Base-by-base conservation (phyloP, 2,113 vertebrate species). In the Cariama cristata region DNA sequence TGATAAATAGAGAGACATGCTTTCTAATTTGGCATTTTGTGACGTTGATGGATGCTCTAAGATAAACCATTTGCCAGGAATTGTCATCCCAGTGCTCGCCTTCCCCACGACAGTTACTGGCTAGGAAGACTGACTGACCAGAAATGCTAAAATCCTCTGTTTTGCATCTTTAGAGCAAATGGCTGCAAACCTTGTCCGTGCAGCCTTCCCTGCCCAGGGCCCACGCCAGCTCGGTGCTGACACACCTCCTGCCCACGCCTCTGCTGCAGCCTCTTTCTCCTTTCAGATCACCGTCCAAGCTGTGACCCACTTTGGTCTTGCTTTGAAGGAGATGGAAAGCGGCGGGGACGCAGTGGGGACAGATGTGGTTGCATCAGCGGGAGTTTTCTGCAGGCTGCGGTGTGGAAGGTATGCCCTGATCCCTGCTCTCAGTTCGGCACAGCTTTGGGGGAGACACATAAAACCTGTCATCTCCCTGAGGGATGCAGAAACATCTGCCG, bases 231-330 rank as follows among this genome's bases (percentile, higher is more conserved):
- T 2, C 1, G 2, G 28, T 7, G 76, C 88, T 79, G 91, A 4
- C 50, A 4, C 59, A 5, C 76, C 76, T 44, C 71, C 81, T 49
- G 76, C 73, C 56, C 1, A 0, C 3, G 2, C 6, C n/a, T 24
- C 30, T 16, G 60, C 87, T 6, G 38, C 79, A 24, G 35, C 12
- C 0, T 8, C 35, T 0, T 4, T 27, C 64, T 35, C 28, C 75
- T 4, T 4, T 7, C 3, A 4, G 55, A 11, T 23, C 33, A 5
- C 55, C 2, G 0, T 3, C 80, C 4, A 1, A 40, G 53, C 67
- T 2, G 3, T 58, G 87, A 63, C 47, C 8, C 88, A 9, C 72
- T 49, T 71, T 21, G 53, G 23, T 27, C 14, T 66, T 4, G 62
- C 66, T 28, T 8, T 2, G 83, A 7, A 9, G 59, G 72, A 62